Percentiles rank a stretch among this genome's conserved stretches.
phyloP scores from a whole-genome alignment of 2,797 vertebrate genomes.

The Danio aesculapii region DNA sequence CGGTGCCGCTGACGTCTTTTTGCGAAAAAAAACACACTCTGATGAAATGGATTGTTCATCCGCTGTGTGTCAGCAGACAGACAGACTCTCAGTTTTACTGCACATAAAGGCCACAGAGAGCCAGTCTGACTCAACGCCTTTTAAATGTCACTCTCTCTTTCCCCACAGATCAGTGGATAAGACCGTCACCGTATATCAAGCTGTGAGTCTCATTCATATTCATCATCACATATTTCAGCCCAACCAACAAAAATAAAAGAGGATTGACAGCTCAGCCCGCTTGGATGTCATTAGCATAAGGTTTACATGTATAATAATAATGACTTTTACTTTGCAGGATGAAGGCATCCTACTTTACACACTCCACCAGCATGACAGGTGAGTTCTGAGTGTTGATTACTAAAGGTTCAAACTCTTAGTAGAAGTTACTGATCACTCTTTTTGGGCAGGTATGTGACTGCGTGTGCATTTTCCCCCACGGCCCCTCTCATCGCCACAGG shows the following conservation, averaged over 20 bases:
- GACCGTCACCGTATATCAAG: conserved; percentile 78
- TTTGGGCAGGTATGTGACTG: conserved; percentile 90
- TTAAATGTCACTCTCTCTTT: conserved; percentile 30
- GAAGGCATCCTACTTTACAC: conserved; percentile 85
- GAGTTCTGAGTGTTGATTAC: conserved; percentile 46
- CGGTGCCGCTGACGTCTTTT: conserved; percentile 11
- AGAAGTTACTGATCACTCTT: neutral
- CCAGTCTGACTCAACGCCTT: conserved; percentile 19
- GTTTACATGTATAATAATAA: neutral
- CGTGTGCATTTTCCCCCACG: conserved; percentile 88
- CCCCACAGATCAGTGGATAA: conserved; percentile 80
- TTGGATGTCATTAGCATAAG: conserved; percentile 2
- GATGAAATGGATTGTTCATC: conserved; percentile 6
- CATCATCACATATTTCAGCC: conserved; percentile 21
- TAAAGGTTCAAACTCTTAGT: neutral
- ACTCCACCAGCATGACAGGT: conserved; percentile 91
- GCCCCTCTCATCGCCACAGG: conserved; percentile 89
- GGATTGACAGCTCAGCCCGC: neutral
- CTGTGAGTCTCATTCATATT: conserved; percentile 71
- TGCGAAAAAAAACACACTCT: neutral
- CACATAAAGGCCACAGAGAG: conserved; percentile 20
- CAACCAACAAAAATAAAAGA: conserved; percentile 10
- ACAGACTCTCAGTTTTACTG: conserved; percentile 1
- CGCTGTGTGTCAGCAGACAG: conserved; percentile 28
- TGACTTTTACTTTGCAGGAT: conserved; percentile 75